Evolutionary conservation across 2,888 invertebrate species (phyloP), one percentile per base, ranked within the genome.

Genomic region (Pasiphila rectangulata): DNA sequence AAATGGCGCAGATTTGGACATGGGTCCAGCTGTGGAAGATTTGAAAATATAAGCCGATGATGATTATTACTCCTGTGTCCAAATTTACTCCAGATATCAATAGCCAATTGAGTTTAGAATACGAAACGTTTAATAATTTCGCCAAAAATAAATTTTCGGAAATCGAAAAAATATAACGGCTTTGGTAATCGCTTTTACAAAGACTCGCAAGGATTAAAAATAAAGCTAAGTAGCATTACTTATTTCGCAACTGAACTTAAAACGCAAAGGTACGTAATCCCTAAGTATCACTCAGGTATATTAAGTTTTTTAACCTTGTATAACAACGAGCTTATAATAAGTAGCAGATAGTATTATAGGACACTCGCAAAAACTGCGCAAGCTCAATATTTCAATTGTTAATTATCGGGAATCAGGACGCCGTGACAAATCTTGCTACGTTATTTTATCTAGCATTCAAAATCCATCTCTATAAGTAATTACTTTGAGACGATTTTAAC

Each of bases 321-420:
- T 43, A 38, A 39, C 40, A 39, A 46, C 16, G 38, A 39, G 38
- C 42, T 42, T 36, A 46, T 32, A 32, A 29, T 37, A 37, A 32
- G 25, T 40, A 37, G 16, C 13, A 39, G 25, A 30, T 24, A 19
- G 12, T 39, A 27, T 19, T 23, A 40, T 30, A 44, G 16, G 30
- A 41, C 10, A 45, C 35, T 36, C 57, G 46, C 55, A 47, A 48
- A 55, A 49, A 46, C 36, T 24, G 24, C 35, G 45, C 29, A 39
- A 24, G 20, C 20, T 23, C 15, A 41, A 39, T 27, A 46, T 35
- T 25, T 52, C 60, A 60, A 62, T 72, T 68, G 69, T 65, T 60
- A 64, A 71, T 70, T 70, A 71, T 64, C 46, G 51, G 55, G 23
- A 44, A 27, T 60, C 61, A 59, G 59, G 57, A 61, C 55, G 54